Conservation (phyloP, 2,797 vertebrate genomes). For the Cygnus olor region DNA sequence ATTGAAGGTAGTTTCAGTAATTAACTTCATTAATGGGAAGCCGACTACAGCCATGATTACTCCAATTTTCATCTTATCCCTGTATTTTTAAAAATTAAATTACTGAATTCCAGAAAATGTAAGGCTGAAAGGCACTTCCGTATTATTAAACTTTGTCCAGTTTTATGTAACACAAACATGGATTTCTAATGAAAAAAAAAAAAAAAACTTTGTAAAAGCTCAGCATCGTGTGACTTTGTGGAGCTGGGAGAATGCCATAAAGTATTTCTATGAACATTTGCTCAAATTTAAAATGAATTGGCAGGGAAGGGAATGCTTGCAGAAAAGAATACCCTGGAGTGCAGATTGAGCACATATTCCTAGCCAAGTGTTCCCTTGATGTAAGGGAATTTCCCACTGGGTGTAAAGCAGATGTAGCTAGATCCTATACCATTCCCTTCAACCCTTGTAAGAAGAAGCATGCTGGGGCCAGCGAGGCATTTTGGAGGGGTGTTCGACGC, state of each 20-base stretch:
- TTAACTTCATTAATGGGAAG: not conserved
- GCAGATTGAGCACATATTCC: slow-evolving; percentile 9
- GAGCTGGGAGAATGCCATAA: slow-evolving; percentile 44
- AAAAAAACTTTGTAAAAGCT: not conserved
- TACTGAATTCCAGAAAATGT: not conserved
- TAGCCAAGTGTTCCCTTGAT: slow-evolving; percentile 22
- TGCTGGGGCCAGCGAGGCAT: not conserved
- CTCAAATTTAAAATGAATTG: slow-evolving; percentile 68
- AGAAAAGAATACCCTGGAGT: slow-evolving; percentile 34
- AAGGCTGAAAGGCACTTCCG: not conserved
- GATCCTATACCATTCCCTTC: not conserved
- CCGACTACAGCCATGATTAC: not conserved
- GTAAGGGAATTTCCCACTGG: slow-evolving; percentile 13
- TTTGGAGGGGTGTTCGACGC: slow-evolving; percentile 21
- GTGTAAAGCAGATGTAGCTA: slow-evolving; percentile 19
- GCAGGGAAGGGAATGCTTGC: slow-evolving; percentile 51
- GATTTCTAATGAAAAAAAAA: not conserved
- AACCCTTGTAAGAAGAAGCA: not conserved
- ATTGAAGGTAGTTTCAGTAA: not conserved
- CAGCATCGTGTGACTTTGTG: slow-evolving; percentile 34
- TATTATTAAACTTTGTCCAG: not conserved
- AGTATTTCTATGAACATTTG: slow-evolving; percentile 19
- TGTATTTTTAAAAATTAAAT: not conserved
- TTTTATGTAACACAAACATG: not conserved
- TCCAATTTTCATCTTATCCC: not conserved